Base-by-base conservation (phyloP, 2,113 vertebrate species). In the Varanus salvator region DNA sequence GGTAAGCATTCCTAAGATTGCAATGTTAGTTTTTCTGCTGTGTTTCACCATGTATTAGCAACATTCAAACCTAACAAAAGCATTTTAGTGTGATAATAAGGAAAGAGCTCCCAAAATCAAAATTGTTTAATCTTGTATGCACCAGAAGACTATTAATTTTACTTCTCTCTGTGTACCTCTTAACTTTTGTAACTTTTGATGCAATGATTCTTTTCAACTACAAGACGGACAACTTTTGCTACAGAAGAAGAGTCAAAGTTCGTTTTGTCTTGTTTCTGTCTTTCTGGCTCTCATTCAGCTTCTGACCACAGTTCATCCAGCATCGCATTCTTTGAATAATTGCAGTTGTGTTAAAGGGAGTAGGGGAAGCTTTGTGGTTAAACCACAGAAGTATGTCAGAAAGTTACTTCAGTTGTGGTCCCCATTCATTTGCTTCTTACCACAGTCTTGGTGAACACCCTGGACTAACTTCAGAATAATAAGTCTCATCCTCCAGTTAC, bases 281-380 rank as follows among this genome's bases (percentile, higher is more conserved):
- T 80, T 44, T 23, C 27, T 87, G 76, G 86, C 29, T 80, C 29
- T 71, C 9, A 7, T 69, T 52, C 64, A 87, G 48, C 31, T 87
- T 54, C 31, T 87, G 77, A 87, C 86, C 86, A 80, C 86, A 87
- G 38, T 80, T 80, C 44, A 80, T 44, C 44, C 86, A 80, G n/a
- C 76, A 71, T 71, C 64, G 71, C 76, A 80, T 87, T 87, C 76
- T 87, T 78, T 11, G 31, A 64, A 48, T 52, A 87, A 69, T 50
- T 80, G 64, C 64, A 52, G 11, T 52, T 77, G 8, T 71, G 48
- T 52, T 15, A 34, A 90, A 80, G 60, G 27, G 66, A 60, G 4
- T 48, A 71, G 29, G 38, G 75, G 52, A 80, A 12, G 4, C 85
- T 11, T 34, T 60, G 34, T 9, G 48, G 77, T n/a, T 89, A 38